These are phyloP conservation scores for Atta texana DNA, from an alignment of 1,140 invertebrate genomes.

Conservation along the genomic window DNA sequence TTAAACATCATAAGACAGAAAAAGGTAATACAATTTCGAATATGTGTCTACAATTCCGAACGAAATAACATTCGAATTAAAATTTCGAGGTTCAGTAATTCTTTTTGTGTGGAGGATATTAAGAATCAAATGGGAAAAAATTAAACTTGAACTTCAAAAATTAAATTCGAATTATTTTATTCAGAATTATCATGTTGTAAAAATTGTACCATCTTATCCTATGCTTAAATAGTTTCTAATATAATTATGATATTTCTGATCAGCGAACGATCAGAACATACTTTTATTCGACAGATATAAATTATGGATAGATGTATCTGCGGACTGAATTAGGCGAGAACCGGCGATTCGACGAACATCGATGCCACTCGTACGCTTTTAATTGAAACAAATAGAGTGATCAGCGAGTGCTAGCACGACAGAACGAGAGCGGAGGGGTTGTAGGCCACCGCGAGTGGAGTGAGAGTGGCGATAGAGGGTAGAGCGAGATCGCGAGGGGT, in stretches of 20 bases:
- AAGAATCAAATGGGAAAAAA: no score
- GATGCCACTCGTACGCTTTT: conserved; percentile 72
- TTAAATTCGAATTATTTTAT: no score
- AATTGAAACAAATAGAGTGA: conserved; percentile 85
- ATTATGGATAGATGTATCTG: not conserved
- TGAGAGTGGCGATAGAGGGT: conserved; percentile 57
- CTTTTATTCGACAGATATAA: not conserved
- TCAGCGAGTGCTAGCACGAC: conserved; percentile 78
- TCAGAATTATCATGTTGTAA: no score
- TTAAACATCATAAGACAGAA: not conserved
- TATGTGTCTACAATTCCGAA: no score
- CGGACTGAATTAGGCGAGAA: conserved; percentile 30
- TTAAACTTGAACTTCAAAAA: no score
- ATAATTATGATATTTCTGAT: not conserved
- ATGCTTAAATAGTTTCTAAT: not conserved
- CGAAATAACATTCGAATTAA: no score
- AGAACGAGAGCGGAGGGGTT: conserved; percentile 54
- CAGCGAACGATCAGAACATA: not conserved
- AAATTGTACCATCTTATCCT: no score
- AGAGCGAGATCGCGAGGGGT: conserved; percentile 64
- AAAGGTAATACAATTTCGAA: no score
- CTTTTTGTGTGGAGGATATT: no score
- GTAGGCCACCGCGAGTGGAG: conserved; percentile 38
- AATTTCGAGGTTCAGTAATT: no score
- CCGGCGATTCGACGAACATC: conserved; percentile 42